Conservation (phyloP, 2,888 invertebrate species). For the Dicyrtoma fusca region DNA sequence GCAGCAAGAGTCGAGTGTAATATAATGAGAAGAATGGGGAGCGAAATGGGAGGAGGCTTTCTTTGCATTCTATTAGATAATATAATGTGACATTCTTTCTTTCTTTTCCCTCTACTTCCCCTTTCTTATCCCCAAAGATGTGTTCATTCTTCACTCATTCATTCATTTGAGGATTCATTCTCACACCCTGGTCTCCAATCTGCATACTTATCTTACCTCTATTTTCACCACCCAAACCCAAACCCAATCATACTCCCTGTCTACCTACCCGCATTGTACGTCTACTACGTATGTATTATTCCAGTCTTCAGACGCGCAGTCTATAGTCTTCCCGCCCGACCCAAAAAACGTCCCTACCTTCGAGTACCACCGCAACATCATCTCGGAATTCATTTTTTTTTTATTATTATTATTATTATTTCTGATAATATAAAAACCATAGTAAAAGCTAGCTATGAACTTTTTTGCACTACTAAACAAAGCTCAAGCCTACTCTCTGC, state of each 20-base stretch:
- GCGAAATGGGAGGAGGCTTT: constrained; percentile 22
- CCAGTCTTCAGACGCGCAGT: no score
- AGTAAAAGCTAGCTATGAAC: no score
- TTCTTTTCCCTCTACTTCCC: constrained; percentile 11
- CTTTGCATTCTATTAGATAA: constrained; percentile 32
- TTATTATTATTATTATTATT: no score
- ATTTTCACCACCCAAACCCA: no score
- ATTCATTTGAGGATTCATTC: constrained; percentile 7
- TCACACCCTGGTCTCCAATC: background rate
- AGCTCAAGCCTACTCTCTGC: background rate
- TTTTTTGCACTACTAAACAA: background rate
- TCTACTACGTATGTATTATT: background rate
- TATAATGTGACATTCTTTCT: constrained; percentile 32
- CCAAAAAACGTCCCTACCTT: no score
- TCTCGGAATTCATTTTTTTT: no score
- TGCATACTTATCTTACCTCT: background rate
- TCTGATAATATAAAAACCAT: no score
- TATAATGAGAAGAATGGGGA: constrained; percentile 23
- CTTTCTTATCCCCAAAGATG: constrained; percentile 24
- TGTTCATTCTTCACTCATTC: constrained; percentile 16
- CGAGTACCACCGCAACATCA: no score
- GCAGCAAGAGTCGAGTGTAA: constrained; percentile 1
- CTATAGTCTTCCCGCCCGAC: no score
- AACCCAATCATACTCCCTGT: no score
- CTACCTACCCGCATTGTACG: no score